Evolutionary conservation across 2,113 vertebrate genomes (phyloP).

Genomic region (Pristiophorus japonicus): DNA sequence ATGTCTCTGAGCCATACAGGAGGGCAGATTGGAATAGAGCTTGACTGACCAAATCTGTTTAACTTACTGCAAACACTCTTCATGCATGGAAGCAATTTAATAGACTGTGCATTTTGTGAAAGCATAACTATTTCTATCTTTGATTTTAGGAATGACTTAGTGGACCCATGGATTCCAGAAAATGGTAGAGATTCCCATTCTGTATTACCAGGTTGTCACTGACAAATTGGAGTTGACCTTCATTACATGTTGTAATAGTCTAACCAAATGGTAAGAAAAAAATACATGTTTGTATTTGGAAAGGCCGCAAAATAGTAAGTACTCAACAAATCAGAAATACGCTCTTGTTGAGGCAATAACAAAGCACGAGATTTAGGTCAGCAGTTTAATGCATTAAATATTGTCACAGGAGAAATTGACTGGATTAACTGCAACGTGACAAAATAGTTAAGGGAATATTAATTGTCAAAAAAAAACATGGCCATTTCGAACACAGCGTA

Average conservation of each 20-base stretch:
- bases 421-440: not conserved
- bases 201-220: not conserved
- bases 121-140: not conserved
- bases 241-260: slow-evolving; percentile 7
- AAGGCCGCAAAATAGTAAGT: not conserved
- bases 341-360: not conserved
- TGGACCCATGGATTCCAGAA: not conserved
- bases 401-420: not conserved
- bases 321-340: not conserved
- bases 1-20: no score
- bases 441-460: not conserved
- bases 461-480: not conserved
- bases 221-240: not conserved
- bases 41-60: not conserved
- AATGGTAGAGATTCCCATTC: not conserved
- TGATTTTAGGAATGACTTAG: not conserved
- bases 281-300: not conserved
- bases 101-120: not conserved
- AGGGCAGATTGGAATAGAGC: no score
- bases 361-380: not conserved
- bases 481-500: not conserved
- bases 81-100: not conserved
- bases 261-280: slow-evolving; percentile 26
- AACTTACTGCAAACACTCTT: slow-evolving; percentile 1
- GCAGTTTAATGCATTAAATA: not conserved